phyloP scores from a whole-genome alignment of 2,888 invertebrate species.

The Dichetophora obliterata region DNA sequence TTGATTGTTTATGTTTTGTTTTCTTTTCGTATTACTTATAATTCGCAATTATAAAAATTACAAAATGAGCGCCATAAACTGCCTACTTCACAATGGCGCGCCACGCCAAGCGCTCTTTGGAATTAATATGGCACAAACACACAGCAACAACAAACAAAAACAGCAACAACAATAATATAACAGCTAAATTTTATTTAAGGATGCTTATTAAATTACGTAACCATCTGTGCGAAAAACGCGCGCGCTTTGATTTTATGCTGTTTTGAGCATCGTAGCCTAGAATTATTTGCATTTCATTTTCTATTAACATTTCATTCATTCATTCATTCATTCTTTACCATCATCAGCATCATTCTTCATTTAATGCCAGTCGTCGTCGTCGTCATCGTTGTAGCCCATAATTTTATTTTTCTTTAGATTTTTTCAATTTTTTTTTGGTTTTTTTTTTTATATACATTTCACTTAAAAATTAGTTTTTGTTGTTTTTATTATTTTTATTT shows the following conservation, averaged over 20 bases:
- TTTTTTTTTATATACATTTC: not conserved
- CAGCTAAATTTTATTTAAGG: slow-evolving; percentile 28
- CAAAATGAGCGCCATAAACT: slow-evolving; percentile 51
- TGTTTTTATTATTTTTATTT: not conserved
- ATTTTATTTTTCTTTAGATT: not conserved
- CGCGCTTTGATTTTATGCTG: slow-evolving; percentile 62
- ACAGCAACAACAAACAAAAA: slow-evolving; percentile 6
- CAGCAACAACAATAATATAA: not conserved
- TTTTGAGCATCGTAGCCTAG: slow-evolving; percentile 40
- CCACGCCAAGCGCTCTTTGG: not conserved
- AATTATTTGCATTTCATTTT: slow-evolving; percentile 1
- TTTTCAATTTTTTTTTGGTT: not conserved
- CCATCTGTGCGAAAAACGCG: slow-evolving; percentile 57
- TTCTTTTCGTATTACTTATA: slow-evolving; percentile 35
- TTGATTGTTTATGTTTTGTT: not conserved
- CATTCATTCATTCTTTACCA: not conserved
- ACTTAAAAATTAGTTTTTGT: not conserved
- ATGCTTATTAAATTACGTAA: slow-evolving; percentile 64
- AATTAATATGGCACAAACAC: not conserved
- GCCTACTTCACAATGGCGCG: slow-evolving; percentile 11
- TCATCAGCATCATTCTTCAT: not conserved
- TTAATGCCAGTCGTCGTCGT: not conserved
- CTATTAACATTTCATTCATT: slow-evolving; percentile 2
- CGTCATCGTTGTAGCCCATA: not conserved
- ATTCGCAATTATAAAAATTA: slow-evolving; percentile 63